These are phyloP conservation scores for Folsomia manolachei DNA, from an alignment of 2,888 invertebrate genomes.

Conservation along the genomic window DNA sequence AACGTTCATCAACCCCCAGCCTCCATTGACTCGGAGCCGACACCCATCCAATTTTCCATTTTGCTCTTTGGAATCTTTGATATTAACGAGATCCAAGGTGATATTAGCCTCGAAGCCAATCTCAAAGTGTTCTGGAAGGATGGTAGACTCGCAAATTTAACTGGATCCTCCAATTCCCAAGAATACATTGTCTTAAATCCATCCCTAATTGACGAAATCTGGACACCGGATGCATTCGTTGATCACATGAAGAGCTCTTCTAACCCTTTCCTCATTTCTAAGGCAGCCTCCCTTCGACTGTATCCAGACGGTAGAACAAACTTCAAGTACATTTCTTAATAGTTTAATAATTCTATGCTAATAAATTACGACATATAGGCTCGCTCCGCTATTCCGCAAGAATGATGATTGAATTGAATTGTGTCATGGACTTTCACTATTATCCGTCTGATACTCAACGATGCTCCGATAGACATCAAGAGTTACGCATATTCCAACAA, in stretches of 20 bases:
- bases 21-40: not conserved
- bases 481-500: not conserved
- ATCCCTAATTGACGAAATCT: not conserved
- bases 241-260: constrained; percentile 9
- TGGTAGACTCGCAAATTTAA: constrained; percentile 12
- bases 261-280: not conserved
- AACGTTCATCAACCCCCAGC: constrained; percentile 18
- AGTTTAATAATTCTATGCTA: too few species aligned
- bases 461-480: not conserved
- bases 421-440: constrained; percentile 1
- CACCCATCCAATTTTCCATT: constrained; percentile 8
- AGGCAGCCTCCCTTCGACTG: not conserved
- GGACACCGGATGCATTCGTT: not conserved
- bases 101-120: constrained; percentile 17
- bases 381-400: not conserved
- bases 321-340: too few species aligned
- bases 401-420: not conserved
- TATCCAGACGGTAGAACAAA: not conserved
- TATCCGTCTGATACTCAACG: constrained; percentile 8
- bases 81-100: constrained; percentile 18
- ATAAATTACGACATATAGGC: not conserved
- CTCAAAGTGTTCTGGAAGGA: constrained; percentile 22
- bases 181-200: constrained; percentile 21
- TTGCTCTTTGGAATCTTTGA: constrained; percentile 20
- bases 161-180: not conserved